Percentiles rank a stretch among this genome's conserved stretches.
phyloP scores from a whole-genome alignment of 1,140 invertebrate species.

The Drosophila insularis region DNA sequence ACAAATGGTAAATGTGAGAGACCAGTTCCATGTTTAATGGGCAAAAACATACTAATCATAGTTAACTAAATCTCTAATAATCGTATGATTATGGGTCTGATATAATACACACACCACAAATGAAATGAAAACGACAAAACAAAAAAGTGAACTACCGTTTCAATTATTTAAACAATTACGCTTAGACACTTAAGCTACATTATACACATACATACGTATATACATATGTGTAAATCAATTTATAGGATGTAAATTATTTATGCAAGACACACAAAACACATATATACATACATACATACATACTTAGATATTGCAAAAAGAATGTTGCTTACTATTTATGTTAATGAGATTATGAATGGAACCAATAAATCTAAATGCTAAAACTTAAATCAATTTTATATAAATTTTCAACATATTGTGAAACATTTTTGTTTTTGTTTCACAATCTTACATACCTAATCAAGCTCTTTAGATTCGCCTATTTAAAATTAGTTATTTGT shows the following conservation, averaged over 20 bases:
- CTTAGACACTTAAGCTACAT: conserved; percentile 52
- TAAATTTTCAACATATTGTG: too few relatives aligned
- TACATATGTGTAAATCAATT: conserved; percentile 10
- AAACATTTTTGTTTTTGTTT: too few relatives aligned
- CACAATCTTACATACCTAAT: too few relatives aligned
- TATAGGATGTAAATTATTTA: conserved; percentile 24
- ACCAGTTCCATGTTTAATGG: conserved; percentile 61
- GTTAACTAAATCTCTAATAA: conserved; percentile 49
- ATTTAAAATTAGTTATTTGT: too few relatives aligned
- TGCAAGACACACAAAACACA: conserved; percentile 47
- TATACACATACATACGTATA: conserved; percentile 50
- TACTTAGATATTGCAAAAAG: conserved; percentile 37
- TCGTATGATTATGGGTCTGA: conserved; percentile 39
- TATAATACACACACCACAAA: conserved; percentile 49
- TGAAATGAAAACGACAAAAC: background rate
- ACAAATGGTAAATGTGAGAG: conserved; percentile 53
- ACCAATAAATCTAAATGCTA: conserved; percentile 74
- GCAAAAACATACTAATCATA: conserved; percentile 68
- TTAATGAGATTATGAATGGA: conserved; percentile 53
- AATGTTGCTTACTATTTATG: conserved; percentile 40
- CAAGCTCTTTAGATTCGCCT: too few relatives aligned
- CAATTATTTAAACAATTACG: conserved; percentile 70
- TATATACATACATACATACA: conserved; percentile 23
- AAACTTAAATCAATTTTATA: conserved; percentile 10
- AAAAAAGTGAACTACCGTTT: conserved; percentile 59